Evolutionary conservation across 2,888 invertebrate species (phyloP).

Genomic region (Bellardia pandia): DNA sequence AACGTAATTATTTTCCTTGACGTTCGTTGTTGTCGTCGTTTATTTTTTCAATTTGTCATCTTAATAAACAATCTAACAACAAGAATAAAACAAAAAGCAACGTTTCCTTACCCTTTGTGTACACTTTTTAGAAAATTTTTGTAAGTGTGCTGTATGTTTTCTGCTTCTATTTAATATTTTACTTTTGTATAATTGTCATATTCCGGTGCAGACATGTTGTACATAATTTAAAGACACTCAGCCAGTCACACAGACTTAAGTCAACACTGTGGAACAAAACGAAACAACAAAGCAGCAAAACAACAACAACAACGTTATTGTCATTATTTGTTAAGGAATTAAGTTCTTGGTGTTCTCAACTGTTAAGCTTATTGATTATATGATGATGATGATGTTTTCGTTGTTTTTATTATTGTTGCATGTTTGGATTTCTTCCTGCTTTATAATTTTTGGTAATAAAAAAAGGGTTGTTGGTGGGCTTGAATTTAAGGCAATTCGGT

Average conservation of each 20-base stretch:
- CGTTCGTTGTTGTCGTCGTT: slow-evolving; percentile 21
- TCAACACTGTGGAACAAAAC: slow-evolving; percentile 40
- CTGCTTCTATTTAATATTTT: slow-evolving; percentile 2
- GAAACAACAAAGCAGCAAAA: slow-evolving; percentile 25
- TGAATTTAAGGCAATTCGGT: not conserved
- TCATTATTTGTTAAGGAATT: slow-evolving; percentile 62
- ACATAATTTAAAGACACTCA: slow-evolving; percentile 57
- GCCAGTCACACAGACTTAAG: slow-evolving; percentile 58
- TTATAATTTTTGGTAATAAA: slow-evolving; percentile 62
- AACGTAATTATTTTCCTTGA: slow-evolving; percentile 17
- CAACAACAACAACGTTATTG: slow-evolving; percentile 18
- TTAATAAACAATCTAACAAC: slow-evolving; percentile 63
- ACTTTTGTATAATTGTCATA: slow-evolving; percentile 64
- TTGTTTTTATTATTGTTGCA: slow-evolving; percentile 1
- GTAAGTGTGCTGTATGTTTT: slow-evolving; percentile 8
- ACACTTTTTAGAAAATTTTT: slow-evolving; percentile 4
- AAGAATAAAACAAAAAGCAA: slow-evolving; percentile 16
- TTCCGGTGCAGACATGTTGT: slow-evolving; percentile 70
- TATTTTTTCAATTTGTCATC: slow-evolving; percentile 54
- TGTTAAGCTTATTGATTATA: slow-evolving; percentile 70
- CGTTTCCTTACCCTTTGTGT: slow-evolving; percentile 44
- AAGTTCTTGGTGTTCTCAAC: slow-evolving; percentile 61
- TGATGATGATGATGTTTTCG: slow-evolving; percentile 22
- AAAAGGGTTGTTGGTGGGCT: slow-evolving; percentile 4
- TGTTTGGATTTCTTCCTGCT: slow-evolving; percentile 25